Evolutionary conservation across 2,113 vertebrate genomes (phyloP), one percentile per base, ranked within the genome.

Genomic region (Seriola quinqueradiata): DNA sequence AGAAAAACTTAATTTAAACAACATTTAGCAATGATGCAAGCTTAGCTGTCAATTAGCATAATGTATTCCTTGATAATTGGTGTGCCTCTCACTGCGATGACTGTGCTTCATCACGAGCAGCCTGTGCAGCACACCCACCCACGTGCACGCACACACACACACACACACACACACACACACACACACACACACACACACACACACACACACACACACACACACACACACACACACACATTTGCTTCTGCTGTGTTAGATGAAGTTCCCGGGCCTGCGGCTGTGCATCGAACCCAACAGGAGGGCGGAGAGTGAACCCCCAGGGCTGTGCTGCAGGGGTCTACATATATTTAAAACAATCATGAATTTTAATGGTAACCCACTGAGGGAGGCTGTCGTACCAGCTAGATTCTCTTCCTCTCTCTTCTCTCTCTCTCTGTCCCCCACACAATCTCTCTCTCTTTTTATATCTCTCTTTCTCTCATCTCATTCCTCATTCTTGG

Each of bases 281-380:
- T 74, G 85, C 82, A 70, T 82, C 38, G 4, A 80, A 80, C 81
- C 88, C 89, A 82, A 81, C 80, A 79, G 78, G 85, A 66, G 83
- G 86, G 92, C 11, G 67, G 87, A 74, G 81, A 72, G 67, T 69
- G 54, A 57, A 82, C 82, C 87, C 90, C 83, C 61, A 59, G 77
- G 79, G 87, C 76, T 69, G 65, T 87, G 79, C 93, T 91, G 84
- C 75, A 82, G 90, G 91, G 85, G 80, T 83, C 70, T 79, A 92
- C 91, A 87, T 91, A 92, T 93, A 95, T 93, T 94, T 93, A 94
- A 94, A 91, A 80, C 84, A 82, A 89, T 87, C 89, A 94, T 95
- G 92, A 92, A 95, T 95, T 95, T 94, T 94, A 91, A 94, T 85
- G 71, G 64, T 8, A 58, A 76, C 81, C 91, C 68, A 9, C 78